A percentile compares a stretch with the other conserved stretches of the same genome.
Conservation (phyloP, 2,888 invertebrate genomes). For the Acleris emargana region DNA sequence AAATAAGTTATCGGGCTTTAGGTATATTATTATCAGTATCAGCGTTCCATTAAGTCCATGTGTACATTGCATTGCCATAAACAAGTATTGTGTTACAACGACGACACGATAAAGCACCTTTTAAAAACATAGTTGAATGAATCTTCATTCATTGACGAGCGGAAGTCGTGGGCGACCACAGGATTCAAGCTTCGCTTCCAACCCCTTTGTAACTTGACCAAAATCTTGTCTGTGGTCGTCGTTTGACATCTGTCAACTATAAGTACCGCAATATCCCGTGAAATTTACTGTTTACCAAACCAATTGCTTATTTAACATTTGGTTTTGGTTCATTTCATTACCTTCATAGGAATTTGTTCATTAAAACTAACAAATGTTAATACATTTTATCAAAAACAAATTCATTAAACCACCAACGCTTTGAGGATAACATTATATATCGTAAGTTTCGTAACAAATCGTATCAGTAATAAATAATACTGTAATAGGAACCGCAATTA, state of each 20-base stretch:
- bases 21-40: too few species aligned
- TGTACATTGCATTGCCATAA: too few species aligned
- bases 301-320: too few species aligned
- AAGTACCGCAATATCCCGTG: not conserved
- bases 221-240: slow-evolving; percentile 15
- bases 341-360: too few species aligned
- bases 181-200: slow-evolving; percentile 44
- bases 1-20: too few species aligned
- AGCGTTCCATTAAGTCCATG: too few species aligned
- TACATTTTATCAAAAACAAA: not conserved
- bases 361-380: not conserved
- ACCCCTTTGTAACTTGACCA: slow-evolving; percentile 24
- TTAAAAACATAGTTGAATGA: slow-evolving; percentile 25
- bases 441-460: too few species aligned
- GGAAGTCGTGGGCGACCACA: slow-evolving; percentile 41
- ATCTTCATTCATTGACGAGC: slow-evolving; percentile 14
- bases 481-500: too few species aligned
- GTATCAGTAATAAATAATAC: too few species aligned
- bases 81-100: too few species aligned
- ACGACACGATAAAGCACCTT: slow-evolving; percentile 37
- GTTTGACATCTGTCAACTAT: not conserved
- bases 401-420: not conserved
- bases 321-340: too few species aligned
- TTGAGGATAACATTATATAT: not conserved
- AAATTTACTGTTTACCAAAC: too few species aligned